Conservation (phyloP, 2,113 vertebrate genomes). For the Oncorhynchus keta region DNA sequence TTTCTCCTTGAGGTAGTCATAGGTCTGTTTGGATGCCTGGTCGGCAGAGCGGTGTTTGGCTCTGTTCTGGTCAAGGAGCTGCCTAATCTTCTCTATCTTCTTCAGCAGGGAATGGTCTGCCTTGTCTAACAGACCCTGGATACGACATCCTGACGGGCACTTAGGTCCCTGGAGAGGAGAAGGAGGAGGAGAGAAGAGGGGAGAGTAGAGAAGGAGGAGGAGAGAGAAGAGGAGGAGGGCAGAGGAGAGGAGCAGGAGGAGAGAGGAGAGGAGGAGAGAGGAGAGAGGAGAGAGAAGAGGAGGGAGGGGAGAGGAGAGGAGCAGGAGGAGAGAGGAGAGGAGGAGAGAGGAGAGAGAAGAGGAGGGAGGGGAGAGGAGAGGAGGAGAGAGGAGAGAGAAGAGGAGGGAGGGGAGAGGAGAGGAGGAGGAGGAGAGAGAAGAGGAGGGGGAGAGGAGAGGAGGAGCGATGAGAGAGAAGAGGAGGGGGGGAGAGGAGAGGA, state of each 20-base stretch:
- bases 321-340: too few species aligned
- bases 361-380: not conserved
- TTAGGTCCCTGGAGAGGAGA: constrained; percentile 72
- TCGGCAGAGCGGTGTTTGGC: constrained; percentile 73
- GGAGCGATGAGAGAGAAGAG: not conserved
- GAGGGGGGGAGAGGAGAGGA: not conserved
- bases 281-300: too few species aligned
- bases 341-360: not conserved
- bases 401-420: not conserved
- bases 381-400: not conserved
- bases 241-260: not conserved
- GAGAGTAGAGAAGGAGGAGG: not conserved
- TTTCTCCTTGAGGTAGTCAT: constrained; percentile 73
- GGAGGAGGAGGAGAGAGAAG: too few species aligned
- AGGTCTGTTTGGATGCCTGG: constrained; percentile 73
- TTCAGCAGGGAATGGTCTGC: constrained; percentile 65
- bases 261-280: accelerated
- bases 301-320: too few species aligned
- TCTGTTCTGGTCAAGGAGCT: constrained; percentile 72
- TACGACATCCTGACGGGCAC: constrained; percentile 94
- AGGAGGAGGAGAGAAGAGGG: too few species aligned
- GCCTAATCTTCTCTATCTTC: constrained; percentile 80
- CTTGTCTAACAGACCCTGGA: constrained; percentile 85
- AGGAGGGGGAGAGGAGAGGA: too few species aligned
- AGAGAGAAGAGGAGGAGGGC: not conserved